phyloP scores from a whole-genome alignment of 2,888 invertebrate genomes.

The Hyalella azteca region DNA sequence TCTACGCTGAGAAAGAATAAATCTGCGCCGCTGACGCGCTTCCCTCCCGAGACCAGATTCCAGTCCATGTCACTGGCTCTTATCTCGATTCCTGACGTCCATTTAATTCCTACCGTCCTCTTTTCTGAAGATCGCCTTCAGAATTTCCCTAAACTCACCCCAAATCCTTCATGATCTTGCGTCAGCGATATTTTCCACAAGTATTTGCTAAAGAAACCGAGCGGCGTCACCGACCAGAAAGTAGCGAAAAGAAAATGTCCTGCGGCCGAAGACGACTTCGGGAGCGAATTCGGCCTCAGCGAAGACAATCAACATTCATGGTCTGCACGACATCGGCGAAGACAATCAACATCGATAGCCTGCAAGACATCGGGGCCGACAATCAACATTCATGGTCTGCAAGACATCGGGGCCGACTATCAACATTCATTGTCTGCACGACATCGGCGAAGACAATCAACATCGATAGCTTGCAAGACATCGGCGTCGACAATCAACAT shows the following conservation, averaged over 20 bases:
- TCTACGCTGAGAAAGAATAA: conserved; percentile 33
- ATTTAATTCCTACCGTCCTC: conserved; percentile 36
- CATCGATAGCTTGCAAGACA: too few species aligned
- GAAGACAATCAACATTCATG: conserved; percentile 9
- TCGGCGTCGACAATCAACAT: too few species aligned
- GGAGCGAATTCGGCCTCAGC: not conserved
- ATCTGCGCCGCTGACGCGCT: conserved; percentile 1
- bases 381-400: too few species aligned
- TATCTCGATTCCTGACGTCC: conserved; percentile 35
- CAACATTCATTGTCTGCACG: too few species aligned
- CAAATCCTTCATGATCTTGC: conserved; percentile 37
- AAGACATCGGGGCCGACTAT: too few species aligned
- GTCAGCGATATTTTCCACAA: conserved; percentile 33
- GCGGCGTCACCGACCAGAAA: conserved; percentile 12
- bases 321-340: too few species aligned
- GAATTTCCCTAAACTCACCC: conserved; percentile 35
- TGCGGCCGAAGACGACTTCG: not conserved
- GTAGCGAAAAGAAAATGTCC: conserved; percentile 27
- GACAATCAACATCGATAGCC: too few species aligned
- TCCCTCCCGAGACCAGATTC: conserved; percentile 3
- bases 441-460: too few species aligned
- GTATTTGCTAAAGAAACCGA: conserved; percentile 34
- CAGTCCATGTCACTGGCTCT: conserved; percentile 28
- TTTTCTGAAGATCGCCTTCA: conserved; percentile 37
- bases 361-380: too few species aligned